Conservation (phyloP, 2,797 vertebrate species). For the Antrozous pallidus region DNA sequence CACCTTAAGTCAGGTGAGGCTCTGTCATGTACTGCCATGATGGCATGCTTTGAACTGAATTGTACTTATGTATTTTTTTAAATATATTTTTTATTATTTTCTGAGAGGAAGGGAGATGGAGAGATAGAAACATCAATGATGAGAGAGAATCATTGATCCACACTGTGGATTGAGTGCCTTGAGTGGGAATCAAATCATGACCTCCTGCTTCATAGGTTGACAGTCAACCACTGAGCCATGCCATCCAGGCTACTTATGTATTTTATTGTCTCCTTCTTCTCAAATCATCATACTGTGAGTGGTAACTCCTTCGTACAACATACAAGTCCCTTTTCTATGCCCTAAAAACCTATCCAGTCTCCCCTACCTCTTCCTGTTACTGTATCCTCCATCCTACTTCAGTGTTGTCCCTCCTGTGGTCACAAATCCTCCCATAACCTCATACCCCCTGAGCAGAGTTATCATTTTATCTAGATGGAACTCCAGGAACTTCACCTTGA, state of each 20-base stretch:
- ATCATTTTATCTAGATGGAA: not conserved
- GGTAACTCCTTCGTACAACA: not conserved
- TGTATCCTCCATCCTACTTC: accelerated
- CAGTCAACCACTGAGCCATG: no score
- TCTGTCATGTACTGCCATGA: not conserved
- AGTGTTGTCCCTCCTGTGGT: not conserved
- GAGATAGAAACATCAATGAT: no score
- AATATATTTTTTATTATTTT: not conserved
- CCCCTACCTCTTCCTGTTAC: not conserved
- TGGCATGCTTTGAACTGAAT: not conserved
- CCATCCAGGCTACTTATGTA: no score
- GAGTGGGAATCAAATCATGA: no score
- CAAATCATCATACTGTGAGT: not conserved
- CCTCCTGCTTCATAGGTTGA: no score
- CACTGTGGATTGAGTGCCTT: no score
- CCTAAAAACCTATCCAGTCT: not conserved
- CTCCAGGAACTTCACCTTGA: not conserved
- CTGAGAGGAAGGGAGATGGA: no score
- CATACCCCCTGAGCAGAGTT: not conserved
- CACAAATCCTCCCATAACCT: not conserved
- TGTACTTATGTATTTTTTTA: not conserved
- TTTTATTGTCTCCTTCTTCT: not conserved
- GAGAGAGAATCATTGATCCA: no score
- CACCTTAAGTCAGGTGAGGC: not conserved
- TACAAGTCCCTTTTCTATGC: not conserved